These are phyloP conservation scores for Cyanoderma ruficeps DNA, from an alignment of 2,113 vertebrate genomes.

Conservation along the genomic window DNA sequence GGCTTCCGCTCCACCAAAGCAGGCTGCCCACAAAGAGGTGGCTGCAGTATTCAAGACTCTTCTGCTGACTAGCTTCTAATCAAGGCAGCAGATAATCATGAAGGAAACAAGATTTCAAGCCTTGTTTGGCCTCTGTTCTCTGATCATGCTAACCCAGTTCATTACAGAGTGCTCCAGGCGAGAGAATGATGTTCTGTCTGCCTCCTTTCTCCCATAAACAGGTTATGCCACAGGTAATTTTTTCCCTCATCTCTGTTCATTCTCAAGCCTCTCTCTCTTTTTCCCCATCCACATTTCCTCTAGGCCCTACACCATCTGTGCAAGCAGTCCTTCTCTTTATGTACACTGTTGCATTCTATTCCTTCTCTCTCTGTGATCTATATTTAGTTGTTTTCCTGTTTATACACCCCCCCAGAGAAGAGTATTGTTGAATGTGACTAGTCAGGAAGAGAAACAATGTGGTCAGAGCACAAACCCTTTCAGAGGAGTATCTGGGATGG, in stretches of 20 bases:
- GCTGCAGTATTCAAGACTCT: neutral
- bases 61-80: neutral
- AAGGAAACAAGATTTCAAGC: neutral
- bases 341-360: neutral
- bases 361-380: conserved; percentile 3
- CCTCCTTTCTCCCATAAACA: neutral
- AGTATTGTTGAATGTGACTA: conserved; percentile 44
- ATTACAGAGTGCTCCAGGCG: neutral
- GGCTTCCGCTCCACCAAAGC: neutral
- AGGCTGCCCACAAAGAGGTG: neutral
- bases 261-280: neutral
- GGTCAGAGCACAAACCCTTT: neutral
- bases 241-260: neutral
- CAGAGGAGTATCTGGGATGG: neutral
- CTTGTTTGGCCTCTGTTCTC: neutral
- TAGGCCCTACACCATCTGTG: neutral
- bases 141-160: neutral
- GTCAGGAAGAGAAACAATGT: conserved; percentile 49
- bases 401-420: neutral
- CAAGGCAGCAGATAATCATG: neutral
- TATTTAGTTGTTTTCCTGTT: conserved; percentile 47
- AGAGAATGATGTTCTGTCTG: neutral
- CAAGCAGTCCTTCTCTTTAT: neutral
- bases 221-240: rapidly evolving
- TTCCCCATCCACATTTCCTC: neutral